Evolutionary conservation across 37 sponge, comb jelly and placozoan genomes (phyloP).

Genomic region (Lycopodina hypogea): DNA sequence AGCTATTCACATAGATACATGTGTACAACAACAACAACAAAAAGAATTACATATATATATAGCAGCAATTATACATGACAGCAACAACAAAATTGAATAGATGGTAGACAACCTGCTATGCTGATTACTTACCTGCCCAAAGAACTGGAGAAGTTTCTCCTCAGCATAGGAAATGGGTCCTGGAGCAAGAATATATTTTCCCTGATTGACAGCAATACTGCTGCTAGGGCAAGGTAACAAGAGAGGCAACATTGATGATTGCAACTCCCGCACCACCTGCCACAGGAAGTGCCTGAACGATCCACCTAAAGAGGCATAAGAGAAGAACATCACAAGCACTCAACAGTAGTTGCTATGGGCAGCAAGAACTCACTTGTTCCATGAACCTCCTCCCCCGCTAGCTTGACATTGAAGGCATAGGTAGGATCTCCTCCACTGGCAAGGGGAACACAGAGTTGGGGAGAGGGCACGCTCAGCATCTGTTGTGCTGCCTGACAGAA

Average conservation of each 20-base stretch:
- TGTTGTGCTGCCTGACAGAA: slow-evolving; percentile 87
- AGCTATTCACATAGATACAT: slow-evolving; percentile 28
- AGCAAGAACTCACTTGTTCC: slow-evolving; percentile 73
- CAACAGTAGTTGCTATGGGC: background rate
- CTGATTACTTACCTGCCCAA: slow-evolving; percentile 74
- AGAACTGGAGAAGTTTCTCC: slow-evolving; percentile 92
- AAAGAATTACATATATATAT: background rate
- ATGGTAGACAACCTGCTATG: background rate
- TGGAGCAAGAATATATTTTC: slow-evolving; percentile 82
- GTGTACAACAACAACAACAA: background rate
- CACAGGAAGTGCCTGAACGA: slow-evolving; percentile 96
- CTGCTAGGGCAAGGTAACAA: slow-evolving; percentile 89
- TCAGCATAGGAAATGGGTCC: slow-evolving; percentile 78
- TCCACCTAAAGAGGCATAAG: slow-evolving; percentile 54
- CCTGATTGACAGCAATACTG: slow-evolving; percentile 86
- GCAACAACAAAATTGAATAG: background rate
- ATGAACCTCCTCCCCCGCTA: slow-evolving; percentile 90
- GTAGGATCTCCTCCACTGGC: slow-evolving; percentile 96
- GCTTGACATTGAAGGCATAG: slow-evolving; percentile 94
- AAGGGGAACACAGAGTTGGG: slow-evolving; percentile 84
- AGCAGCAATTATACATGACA: too few species aligned
- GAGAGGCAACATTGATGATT: slow-evolving; percentile 77
- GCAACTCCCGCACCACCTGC: slow-evolving; percentile 88
- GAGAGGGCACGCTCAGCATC: slow-evolving; percentile 77
- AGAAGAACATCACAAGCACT: background rate